These are phyloP conservation scores for Malacoraja senta DNA, from an alignment of 2,797 vertebrate species.

Conservation along the genomic window DNA sequence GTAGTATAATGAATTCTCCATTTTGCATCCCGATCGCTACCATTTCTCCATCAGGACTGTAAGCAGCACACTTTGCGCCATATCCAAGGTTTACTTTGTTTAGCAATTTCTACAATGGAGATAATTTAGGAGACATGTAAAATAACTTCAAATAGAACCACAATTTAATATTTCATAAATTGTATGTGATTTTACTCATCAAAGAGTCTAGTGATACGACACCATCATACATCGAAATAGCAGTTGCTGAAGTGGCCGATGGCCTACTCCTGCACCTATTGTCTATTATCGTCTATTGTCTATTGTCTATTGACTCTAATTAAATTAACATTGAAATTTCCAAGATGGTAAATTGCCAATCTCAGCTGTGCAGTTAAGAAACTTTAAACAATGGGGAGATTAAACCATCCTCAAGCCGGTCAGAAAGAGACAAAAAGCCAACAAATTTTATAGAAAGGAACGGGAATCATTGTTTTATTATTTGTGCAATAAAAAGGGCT, in stretches of 20 bases:
- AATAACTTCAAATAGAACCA: too few relatives aligned
- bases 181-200: neutral
- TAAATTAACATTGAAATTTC: neutral
- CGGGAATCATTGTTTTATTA: neutral
- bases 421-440: neutral
- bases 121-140: neutral
- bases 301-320: neutral
- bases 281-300: neutral
- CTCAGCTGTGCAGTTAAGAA: neutral
- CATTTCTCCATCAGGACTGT: slow-evolving; percentile 89
- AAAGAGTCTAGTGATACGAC: neutral
- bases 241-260: too few relatives aligned
- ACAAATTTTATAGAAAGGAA: neutral
- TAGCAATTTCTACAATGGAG: slow-evolving; percentile 72
- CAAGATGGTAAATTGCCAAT: neutral
- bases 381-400: too few relatives aligned
- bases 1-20: slow-evolving; percentile 83
- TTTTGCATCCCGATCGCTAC: slow-evolving; percentile 91
- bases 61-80: slow-evolving; percentile 73
- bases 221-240: neutral
- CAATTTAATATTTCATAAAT: neutral
- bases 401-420: neutral
- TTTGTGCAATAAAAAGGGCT: too few relatives aligned
- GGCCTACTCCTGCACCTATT: too few relatives aligned
- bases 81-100: slow-evolving; percentile 88